Evolutionary conservation across 2,113 vertebrate genomes (phyloP).

Genomic region (Lasiurus cinereus): DNA sequence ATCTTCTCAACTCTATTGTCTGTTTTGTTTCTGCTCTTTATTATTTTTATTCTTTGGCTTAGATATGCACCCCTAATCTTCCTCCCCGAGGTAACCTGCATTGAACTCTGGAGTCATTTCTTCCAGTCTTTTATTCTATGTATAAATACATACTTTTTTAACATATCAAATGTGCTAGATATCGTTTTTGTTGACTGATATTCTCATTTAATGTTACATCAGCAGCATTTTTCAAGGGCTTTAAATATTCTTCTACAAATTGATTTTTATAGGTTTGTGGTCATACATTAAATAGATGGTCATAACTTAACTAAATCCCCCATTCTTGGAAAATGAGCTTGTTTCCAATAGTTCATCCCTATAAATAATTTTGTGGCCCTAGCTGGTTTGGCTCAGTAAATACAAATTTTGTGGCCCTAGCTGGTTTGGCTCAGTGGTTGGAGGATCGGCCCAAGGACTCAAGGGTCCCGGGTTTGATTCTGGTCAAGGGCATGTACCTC

Average conservation of each 20-base stretch:
- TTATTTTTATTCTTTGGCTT: not conserved
- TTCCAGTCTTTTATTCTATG: constrained; percentile 16
- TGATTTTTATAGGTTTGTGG: not conserved
- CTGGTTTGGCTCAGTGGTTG: too few relatives aligned
- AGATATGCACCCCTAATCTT: constrained; percentile 1
- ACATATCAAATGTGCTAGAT: not conserved
- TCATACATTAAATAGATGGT: not conserved
- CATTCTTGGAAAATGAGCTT: not conserved
- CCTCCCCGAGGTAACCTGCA: not conserved
- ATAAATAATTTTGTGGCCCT: not conserved
- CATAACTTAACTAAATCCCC: not conserved
- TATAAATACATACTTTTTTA: not conserved
- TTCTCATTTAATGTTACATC: constrained; percentile 20
- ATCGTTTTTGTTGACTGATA: constrained; percentile 41
- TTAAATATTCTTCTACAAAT: constrained; percentile 11
- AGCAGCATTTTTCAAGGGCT: constrained; percentile 3
- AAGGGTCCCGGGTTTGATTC: too few relatives aligned
- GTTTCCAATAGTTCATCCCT: not conserved
- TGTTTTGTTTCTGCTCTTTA: not conserved
- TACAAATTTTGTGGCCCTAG: not conserved
- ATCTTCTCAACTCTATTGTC: constrained; percentile 20
- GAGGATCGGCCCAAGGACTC: too few relatives aligned
- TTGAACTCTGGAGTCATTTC: constrained; percentile 24
- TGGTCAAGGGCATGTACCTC: too few relatives aligned
- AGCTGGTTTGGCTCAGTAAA: too few relatives aligned